These are phyloP conservation scores for Alethe diademata DNA, from an alignment of 2,113 vertebrate species.

Conservation along the genomic window DNA sequence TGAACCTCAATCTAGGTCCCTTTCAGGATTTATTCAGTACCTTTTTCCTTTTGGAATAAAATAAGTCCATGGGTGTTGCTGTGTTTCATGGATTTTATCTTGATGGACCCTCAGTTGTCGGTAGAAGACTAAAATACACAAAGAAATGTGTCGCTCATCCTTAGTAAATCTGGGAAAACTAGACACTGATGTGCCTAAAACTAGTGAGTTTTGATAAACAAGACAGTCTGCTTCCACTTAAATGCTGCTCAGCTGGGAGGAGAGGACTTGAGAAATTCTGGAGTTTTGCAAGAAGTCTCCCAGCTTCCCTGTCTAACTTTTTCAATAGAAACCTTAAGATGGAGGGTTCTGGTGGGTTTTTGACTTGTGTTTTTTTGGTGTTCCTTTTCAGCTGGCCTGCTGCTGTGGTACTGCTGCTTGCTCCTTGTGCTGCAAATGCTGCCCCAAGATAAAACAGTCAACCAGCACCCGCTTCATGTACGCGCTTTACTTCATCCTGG, in stretches of 20 bases:
- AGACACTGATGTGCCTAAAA: not conserved
- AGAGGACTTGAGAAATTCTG: not conserved
- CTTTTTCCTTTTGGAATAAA: not conserved
- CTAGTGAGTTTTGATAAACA: not conserved
- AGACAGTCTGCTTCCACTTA: not conserved
- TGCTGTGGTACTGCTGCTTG: slow-evolving; percentile 91
- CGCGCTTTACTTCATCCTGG: slow-evolving; percentile 90
- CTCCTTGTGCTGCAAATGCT: slow-evolving; percentile 90
- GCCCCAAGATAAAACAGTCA: slow-evolving; percentile 94
- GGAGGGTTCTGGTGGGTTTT: not conserved
- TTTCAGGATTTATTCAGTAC: not conserved
- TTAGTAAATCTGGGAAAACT: not conserved
- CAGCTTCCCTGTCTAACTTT: not conserved
- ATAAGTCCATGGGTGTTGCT: not conserved
- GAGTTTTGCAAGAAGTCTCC: not conserved
- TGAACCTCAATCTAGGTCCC: not conserved
- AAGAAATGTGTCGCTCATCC: not conserved
- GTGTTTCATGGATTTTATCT: not conserved
- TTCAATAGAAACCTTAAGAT: not conserved
- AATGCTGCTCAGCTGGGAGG: not conserved
- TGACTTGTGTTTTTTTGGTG: not conserved
- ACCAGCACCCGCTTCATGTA: slow-evolving; percentile 95
- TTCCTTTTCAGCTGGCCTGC: slow-evolving; percentile 86
- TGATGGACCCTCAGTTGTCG: not conserved
- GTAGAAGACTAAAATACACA: not conserved